Conservation (phyloP, 2,888 invertebrate genomes). For the Crioceris asparagi region DNA sequence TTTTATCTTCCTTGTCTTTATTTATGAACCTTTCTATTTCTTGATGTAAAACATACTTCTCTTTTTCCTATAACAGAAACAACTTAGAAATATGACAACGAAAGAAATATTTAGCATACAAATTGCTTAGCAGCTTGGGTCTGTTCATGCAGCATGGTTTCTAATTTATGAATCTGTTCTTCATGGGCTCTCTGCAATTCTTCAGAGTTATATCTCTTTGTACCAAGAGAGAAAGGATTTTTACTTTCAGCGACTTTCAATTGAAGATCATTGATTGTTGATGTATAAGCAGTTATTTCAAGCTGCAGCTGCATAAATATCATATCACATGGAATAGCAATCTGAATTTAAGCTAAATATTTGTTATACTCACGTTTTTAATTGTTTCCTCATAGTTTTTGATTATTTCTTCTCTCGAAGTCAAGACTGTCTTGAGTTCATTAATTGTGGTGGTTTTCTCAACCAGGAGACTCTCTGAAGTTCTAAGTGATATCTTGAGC, state of each 20-base stretch:
- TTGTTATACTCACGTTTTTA: conserved; percentile 18
- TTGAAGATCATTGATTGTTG: conserved; percentile 25
- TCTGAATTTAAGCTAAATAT: background rate
- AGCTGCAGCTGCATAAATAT: conserved; percentile 22
- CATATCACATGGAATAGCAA: too few relatives aligned
- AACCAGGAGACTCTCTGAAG: conserved; percentile 25
- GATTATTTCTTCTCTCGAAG: conserved; percentile 19
- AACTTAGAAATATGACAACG: too few relatives aligned
- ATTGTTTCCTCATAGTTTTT: conserved; percentile 17
- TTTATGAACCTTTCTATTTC: conserved; percentile 22
- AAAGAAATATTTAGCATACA: conserved; percentile 12
- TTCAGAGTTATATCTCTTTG: conserved; percentile 24
- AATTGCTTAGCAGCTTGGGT: conserved; percentile 19
- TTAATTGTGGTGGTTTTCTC: conserved; percentile 23
- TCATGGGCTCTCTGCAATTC: conserved; percentile 25
- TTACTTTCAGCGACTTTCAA: conserved; percentile 23
- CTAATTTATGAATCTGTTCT: conserved; percentile 24
- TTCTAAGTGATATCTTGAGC: conserved; percentile 23
- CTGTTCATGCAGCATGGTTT: conserved; percentile 23
- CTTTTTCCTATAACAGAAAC: conserved; percentile 21
- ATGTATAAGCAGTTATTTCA: conserved; percentile 25
- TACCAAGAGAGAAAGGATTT: conserved; percentile 23
- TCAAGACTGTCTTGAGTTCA: conserved; percentile 16
- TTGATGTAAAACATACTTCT: conserved; percentile 19
- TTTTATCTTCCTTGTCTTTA: conserved; percentile 21